phyloP scores from a whole-genome alignment of 2,113 vertebrate genomes.

The Erinaceus europaeus region DNA sequence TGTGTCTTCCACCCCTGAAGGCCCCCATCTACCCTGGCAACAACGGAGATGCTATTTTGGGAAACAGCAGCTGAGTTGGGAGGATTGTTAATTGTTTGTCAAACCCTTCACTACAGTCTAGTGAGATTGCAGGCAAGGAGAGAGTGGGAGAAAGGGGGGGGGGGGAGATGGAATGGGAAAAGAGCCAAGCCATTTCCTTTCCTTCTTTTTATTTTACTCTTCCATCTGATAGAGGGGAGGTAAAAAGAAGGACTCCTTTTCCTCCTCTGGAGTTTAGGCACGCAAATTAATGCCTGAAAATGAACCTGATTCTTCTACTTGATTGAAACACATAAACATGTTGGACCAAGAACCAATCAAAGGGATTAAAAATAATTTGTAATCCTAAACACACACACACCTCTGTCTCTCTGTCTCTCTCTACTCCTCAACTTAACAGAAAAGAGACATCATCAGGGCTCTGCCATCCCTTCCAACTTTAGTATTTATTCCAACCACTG shows the following conservation, averaged over 20 bases:
- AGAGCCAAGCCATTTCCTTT: conserved; percentile 20
- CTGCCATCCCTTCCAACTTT: background rate
- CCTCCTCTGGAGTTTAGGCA: background rate
- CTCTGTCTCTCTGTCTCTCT: too few species aligned
- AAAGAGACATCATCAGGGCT: background rate
- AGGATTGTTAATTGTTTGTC: conserved; percentile 84
- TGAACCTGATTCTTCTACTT: background rate
- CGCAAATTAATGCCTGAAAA: background rate
- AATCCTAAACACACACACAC: background rate
- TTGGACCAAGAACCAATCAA: background rate
- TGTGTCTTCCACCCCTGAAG: conserved; percentile 72
- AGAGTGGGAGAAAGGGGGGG: conserved; percentile 20
- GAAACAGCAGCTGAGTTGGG: conserved; percentile 82
- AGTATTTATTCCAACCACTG: background rate
- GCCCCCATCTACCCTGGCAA: conserved; percentile 59
- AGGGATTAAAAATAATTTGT: background rate
- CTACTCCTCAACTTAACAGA: background rate
- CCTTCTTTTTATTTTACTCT: conserved; percentile 18
- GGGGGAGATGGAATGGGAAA: too few species aligned
- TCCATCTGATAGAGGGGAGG: background rate
- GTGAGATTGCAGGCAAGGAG: conserved; percentile 68
- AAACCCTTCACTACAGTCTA: conserved; percentile 76
- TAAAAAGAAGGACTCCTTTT: background rate
- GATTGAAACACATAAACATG: background rate
- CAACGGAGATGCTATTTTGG: conserved; percentile 80